Base-by-base conservation (phyloP, 1,140 invertebrate species). In the Pachypeltis micranthus region DNA sequence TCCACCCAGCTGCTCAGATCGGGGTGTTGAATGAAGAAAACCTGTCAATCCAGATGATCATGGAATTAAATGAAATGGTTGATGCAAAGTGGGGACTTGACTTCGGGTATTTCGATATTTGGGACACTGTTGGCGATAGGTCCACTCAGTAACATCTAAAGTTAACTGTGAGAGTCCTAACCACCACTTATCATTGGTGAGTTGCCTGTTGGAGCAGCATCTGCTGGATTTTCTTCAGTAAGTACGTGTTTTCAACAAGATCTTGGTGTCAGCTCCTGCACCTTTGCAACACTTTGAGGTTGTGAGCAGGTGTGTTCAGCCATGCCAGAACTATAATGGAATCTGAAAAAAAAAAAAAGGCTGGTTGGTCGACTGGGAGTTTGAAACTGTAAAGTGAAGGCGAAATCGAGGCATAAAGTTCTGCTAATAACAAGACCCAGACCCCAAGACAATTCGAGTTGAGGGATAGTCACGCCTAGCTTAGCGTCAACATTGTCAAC, bases 221-320 rank as follows among this genome's bases (percentile, higher is more conserved):
- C 77, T 2, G 75, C 75, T 24, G 75, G 74, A 67, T 80, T 79
- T 0, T 73, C 57, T 21, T 62, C 51, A 0, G 73, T 69, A 10
- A 60, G 54, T 0, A 79, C 70, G 66, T 79, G 73, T 19, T 47
- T 19, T 78, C 76, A 80, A 24, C 73, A 59, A 10, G 59, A 54
- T 1, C 31, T 25, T 1, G 39, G n/a, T 23, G 64, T 67, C 1
- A 69, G 24, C 29, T 70, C 64, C 34, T 70, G 69, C 59, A 77
- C 74, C 65, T 71, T 58, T 29, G 65, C 27, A 1, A 72, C 67
- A 27, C 61, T 59, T 72, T 70, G 63, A 72, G 70, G 10, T 61
- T 16, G 47, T 67, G 64, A 16, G 71, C 64, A 2, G 69, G 16
- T 28, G n/a, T n/a, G n/a, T n/a, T n/a, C n/a, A n/a, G n/a, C n/a